Conservation (phyloP, 2,797 vertebrate species). For the Apogon talboti region DNA sequence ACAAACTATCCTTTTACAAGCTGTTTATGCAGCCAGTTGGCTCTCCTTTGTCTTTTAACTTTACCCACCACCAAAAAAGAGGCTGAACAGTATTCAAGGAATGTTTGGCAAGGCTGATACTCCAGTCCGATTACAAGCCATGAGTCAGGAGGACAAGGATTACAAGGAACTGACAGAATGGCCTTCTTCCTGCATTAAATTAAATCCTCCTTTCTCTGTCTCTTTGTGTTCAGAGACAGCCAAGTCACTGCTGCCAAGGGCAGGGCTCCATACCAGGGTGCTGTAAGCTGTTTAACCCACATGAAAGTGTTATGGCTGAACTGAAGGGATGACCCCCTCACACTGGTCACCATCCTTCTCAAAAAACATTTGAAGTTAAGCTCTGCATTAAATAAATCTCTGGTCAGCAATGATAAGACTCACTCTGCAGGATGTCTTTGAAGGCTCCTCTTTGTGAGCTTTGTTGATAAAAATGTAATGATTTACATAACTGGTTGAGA, state of each 20-base stretch:
- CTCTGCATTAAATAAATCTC: conserved; percentile 44
- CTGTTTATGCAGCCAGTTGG: conserved; percentile 17
- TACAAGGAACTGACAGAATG: conserved; percentile 59
- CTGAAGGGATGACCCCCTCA: conserved; percentile 48
- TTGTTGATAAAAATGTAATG: conserved; percentile 27
- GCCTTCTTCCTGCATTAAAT: conserved; percentile 56
- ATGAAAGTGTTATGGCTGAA: conserved; percentile 55
- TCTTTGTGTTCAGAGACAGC: conserved; percentile 42
- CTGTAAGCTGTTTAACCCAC: conserved; percentile 56
- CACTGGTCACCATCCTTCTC: conserved; percentile 33
- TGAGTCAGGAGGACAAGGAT: conserved; percentile 62
- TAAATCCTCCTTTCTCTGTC: conserved; percentile 40
- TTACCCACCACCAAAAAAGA: conserved; percentile 39
- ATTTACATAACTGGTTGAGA: conserved; percentile 9
- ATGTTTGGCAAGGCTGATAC: conserved; percentile 55
- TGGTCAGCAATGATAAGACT: conserved; percentile 59
- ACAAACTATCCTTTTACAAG: conserved; percentile 35
- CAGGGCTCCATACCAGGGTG: conserved; percentile 39
- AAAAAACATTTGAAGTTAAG: conserved; percentile 58
- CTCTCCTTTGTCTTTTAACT: conserved; percentile 40
- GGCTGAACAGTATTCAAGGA: conserved; percentile 50
- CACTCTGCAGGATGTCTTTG: conserved; percentile 27
- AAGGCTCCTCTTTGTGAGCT: conserved; percentile 19
- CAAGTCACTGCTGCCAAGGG: conserved; percentile 34
- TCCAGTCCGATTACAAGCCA: conserved; percentile 53